Base-by-base conservation (phyloP, 2,113 vertebrate genomes). In the Melanerpes aurifrons region DNA sequence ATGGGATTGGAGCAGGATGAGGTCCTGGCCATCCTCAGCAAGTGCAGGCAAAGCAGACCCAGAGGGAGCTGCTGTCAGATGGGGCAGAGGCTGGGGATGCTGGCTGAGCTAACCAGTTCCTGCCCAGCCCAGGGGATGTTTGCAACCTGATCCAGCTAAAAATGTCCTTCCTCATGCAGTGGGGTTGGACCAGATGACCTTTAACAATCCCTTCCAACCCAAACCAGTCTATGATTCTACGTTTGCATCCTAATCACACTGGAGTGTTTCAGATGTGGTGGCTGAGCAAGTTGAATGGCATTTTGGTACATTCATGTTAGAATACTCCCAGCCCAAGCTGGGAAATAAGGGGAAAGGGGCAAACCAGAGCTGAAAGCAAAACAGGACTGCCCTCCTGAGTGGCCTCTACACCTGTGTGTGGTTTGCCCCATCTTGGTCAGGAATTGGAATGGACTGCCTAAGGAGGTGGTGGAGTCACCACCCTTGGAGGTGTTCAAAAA, bases 321-420 rank as follows among this genome's bases (percentile, higher is more conserved):
- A 6, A 13, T 4, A 17, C 2, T 73, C 0, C 0, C 80, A 20
- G 45, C 80, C 68, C 43, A 47, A 61, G 53, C 47, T 54, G 58
- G 31, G 62, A 76, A 85, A 37, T 53, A 43, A 82, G 8, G 62
- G 48, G 57, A 81, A 69, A 61, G 32, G 64, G 37, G 68, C 58
- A 89, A 91, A 90, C 50, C 58, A 91, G 85, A 86, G 25, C 45
- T 50, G 54, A 72, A 83, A 83, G 28, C 9, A 81, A 58, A 89
- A 86, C 15, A 57, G 48, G 53, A 48, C 31, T 58, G 57, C 48
- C 68, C 59, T n/a, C 43, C 47, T 3, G 0, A 61, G 29, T 24
- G 26, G 77, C 28, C 89, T 48, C 32, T 78, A 62, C 47, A 54
- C 28, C 5, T 28, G 6, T 1, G 6, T 11, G 26, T 20, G 68